Evolutionary conservation across 2,113 vertebrate genomes (phyloP).

Genomic region (Halcyon senegalensis): DNA sequence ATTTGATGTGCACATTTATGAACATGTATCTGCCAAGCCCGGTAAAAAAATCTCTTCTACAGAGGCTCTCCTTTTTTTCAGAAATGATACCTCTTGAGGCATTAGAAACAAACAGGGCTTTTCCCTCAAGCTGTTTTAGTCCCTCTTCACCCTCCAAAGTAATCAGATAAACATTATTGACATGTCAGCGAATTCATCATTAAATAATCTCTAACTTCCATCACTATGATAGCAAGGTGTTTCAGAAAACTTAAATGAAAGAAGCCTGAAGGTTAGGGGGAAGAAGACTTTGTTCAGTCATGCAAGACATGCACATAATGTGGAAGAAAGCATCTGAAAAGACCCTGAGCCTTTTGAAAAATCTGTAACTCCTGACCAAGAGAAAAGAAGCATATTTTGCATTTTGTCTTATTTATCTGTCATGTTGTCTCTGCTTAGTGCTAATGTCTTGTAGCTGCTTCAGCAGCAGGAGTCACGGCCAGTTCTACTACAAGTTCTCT

Average conservation of each 20-base stretch:
- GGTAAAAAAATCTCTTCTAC: slow-evolving; percentile 23
- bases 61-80: neutral
- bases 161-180: slow-evolving; percentile 57
- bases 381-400: slow-evolving; percentile 30
- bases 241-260: slow-evolving; percentile 32
- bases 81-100: slow-evolving; percentile 39
- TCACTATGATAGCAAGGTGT: slow-evolving; percentile 15
- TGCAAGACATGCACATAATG: neutral
- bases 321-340: slow-evolving; percentile 49
- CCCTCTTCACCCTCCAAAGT: slow-evolving; percentile 28
- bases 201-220: slow-evolving; percentile 51
- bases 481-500: slow-evolving; percentile 1
- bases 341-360: neutral
- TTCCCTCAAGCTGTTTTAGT: slow-evolving; percentile 15
- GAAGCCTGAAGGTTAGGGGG: slow-evolving; percentile 7
- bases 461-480: neutral
- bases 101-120: slow-evolving; percentile 47
- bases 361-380: slow-evolving; percentile 5
- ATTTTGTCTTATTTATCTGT: slow-evolving; percentile 10
- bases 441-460: neutral
- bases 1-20: slow-evolving; percentile 57
- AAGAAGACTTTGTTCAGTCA: slow-evolving; percentile 33
- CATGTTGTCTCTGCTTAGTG: neutral
- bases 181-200: slow-evolving; percentile 44
- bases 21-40: slow-evolving; percentile 39